Conservation (phyloP, 2,888 invertebrate species). For the Frankliniella fusca region DNA sequence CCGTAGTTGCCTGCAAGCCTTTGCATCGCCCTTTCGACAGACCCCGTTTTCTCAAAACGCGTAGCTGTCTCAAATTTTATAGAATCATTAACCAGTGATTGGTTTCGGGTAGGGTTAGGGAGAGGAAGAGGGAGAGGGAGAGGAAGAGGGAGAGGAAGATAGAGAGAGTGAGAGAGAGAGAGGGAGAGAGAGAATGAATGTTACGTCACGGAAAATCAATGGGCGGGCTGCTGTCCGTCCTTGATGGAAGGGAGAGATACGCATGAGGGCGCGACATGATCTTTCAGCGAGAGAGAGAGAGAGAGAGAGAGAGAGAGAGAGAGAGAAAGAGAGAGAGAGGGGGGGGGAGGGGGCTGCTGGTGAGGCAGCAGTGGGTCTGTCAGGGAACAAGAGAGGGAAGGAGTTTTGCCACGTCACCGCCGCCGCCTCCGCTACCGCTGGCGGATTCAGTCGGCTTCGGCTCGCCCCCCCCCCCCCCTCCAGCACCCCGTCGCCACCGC, state of each 20-base stretch:
- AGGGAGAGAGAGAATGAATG: not conserved
- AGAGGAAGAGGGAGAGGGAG: not conserved
- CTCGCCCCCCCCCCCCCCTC: not conserved
- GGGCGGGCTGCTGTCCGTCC: not conserved
- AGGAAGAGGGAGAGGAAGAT: not conserved
- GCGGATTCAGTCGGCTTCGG: no score
- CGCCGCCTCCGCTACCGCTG: not conserved
- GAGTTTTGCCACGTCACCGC: constrained; percentile 21
- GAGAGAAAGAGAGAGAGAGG: not conserved
- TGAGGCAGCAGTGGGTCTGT: not conserved
- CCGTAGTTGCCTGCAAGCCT: no score
- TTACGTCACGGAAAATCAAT: constrained; percentile 16
- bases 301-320: constrained; percentile 7
- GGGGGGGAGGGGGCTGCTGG: not conserved
- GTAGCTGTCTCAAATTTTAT: no score
- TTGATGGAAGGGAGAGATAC: constrained; percentile 11
- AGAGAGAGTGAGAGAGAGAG: no score
- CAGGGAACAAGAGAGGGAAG: constrained; percentile 1
- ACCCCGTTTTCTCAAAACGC: no score
- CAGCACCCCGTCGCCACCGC: not conserved
- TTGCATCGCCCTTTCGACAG: no score
- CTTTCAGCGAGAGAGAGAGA: not conserved
- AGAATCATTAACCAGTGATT: no score
- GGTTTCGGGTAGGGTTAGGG: not conserved
- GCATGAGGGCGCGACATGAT: not conserved